A percentile compares a stretch with the other conserved stretches of the same genome.
phyloP scores from a whole-genome alignment of 2,888 invertebrate genomes.

The Andricus curvator region DNA sequence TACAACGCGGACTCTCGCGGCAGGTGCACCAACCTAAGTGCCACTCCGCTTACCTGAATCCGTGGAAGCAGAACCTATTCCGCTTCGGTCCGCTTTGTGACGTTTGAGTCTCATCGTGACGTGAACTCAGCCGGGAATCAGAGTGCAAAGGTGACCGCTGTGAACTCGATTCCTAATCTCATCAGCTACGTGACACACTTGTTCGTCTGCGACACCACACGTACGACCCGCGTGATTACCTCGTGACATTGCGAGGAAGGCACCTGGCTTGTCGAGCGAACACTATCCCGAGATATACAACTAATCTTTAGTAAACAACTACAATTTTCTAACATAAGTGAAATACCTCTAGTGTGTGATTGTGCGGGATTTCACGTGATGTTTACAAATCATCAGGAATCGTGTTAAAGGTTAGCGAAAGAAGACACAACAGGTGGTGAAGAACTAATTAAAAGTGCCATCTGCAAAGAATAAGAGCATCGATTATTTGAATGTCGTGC shows the following conservation, averaged over 20 bases:
- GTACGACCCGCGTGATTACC: slow-evolving; percentile 36
- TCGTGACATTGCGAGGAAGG: slow-evolving; percentile 35
- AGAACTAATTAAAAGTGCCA: slow-evolving; percentile 14
- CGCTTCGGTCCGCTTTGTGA: slow-evolving; percentile 20
- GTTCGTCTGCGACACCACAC: slow-evolving; percentile 15
- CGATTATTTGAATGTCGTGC: slow-evolving; percentile 66
- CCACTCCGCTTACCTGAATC: slow-evolving; percentile 70
- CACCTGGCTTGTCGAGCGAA: slow-evolving; percentile 27
- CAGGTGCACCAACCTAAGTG: slow-evolving; percentile 77
- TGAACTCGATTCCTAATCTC: slow-evolving; percentile 18
- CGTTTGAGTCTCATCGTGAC: slow-evolving; percentile 16
- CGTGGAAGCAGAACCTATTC: slow-evolving; percentile 13
- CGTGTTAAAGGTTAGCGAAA: neutral
- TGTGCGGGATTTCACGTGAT: slow-evolving; percentile 13
- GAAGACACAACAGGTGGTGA: slow-evolving; percentile 2
- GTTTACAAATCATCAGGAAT: neutral
- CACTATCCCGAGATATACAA: slow-evolving; percentile 2
- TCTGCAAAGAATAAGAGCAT: slow-evolving; percentile 44
- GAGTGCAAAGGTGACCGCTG: slow-evolving; percentile 36
- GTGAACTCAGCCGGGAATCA: neutral
- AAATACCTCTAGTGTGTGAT: slow-evolving; percentile 22
- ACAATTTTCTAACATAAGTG: neutral
- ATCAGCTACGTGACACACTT: slow-evolving; percentile 21
- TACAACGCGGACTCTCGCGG: slow-evolving; percentile 78
- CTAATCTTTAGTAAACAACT: neutral